These are phyloP conservation scores for Sarcophilus harrisii DNA, from an alignment of 2,797 vertebrate species.

Conservation along the genomic window DNA sequence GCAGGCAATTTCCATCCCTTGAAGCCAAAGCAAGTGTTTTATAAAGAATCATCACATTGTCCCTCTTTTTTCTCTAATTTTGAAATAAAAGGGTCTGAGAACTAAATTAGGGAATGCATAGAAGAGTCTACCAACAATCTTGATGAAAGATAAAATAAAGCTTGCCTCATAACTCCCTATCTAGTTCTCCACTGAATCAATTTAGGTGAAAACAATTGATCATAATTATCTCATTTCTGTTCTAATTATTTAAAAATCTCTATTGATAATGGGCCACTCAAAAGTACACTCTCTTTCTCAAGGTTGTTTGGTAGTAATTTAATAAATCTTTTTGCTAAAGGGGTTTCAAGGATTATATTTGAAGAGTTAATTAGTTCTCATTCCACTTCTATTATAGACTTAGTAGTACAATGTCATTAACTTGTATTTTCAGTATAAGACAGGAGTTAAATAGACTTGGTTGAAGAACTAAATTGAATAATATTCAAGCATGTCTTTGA, in stretches of 20 bases:
- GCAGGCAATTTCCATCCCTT: not conserved
- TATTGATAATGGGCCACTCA: not conserved
- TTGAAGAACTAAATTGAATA: not conserved
- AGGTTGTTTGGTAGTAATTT: not conserved
- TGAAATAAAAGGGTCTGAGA: not conserved
- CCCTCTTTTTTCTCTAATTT: not conserved
- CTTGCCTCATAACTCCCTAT: not conserved
- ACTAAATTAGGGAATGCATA: not conserved
- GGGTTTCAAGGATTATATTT: not conserved
- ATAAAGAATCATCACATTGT: not conserved
- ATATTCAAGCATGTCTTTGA: not conserved
- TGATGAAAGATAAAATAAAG: not conserved
- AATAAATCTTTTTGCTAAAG: not conserved
- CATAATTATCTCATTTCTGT: not conserved
- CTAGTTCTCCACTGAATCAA: not conserved
- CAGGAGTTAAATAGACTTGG: not conserved
- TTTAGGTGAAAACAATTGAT: not conserved
- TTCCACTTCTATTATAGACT: not conserved
- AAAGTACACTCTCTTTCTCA: not conserved
- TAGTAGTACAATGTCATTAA: not conserved
- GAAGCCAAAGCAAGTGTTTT: not conserved
- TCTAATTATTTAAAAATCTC: not conserved
- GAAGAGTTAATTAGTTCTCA: not conserved
- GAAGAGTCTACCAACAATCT: not conserved
- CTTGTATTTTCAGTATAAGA: not conserved